Evolutionary conservation across 2,888 invertebrate species (phyloP).

Genomic region (Monopis laevigella): DNA sequence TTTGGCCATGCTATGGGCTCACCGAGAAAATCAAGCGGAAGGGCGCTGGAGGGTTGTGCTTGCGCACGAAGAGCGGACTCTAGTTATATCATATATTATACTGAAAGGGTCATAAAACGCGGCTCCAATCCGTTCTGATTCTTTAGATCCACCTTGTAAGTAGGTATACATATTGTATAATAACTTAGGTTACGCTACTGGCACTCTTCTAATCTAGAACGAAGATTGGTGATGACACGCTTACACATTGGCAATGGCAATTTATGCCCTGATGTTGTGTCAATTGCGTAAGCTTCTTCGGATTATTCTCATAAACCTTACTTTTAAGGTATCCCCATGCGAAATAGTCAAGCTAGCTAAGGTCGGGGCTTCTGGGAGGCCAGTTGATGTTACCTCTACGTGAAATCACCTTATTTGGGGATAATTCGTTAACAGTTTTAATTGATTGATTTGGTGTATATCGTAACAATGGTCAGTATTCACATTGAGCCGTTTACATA

Average conservation of each 20-base stretch:
- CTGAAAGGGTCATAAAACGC: no score
- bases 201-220: constrained; percentile 21
- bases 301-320: constrained; percentile 19
- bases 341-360: constrained; percentile 16
- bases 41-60: no score
- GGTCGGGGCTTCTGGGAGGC: constrained; percentile 19
- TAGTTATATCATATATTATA: no score
- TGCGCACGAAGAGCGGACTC: no score
- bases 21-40: no score
- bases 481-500: constrained; percentile 19
- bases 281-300: constrained; percentile 18
- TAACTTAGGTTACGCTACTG: constrained; percentile 16
- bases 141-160: no score
- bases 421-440: constrained; percentile 17
- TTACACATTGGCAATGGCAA: constrained; percentile 19
- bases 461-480: constrained; percentile 18
- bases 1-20: no score
- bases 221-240: constrained; percentile 19
- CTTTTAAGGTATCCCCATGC: constrained; percentile 18
- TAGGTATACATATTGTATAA: no score
- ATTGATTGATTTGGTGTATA: constrained; percentile 18
- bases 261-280: constrained; percentile 19
- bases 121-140: no score
- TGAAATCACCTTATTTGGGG: constrained; percentile 19
- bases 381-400: constrained; percentile 20